Evolutionary conservation across 2,113 vertebrate species (phyloP).

Genomic region (Myanophis thanlyinensis): DNA sequence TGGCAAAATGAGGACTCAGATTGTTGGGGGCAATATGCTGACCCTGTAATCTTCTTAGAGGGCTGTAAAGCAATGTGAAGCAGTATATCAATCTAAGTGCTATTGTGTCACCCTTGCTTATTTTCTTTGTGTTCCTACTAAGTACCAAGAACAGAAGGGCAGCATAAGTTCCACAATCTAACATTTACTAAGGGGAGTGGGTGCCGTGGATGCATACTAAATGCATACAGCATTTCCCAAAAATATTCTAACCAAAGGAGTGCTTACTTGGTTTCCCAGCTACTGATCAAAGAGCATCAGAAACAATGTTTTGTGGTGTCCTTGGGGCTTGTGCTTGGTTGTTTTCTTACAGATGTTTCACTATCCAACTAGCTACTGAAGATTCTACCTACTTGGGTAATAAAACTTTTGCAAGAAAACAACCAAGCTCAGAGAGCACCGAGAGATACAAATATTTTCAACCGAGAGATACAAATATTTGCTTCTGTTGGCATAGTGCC

Average conservation of each 20-base stretch:
- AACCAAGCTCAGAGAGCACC: neutral
- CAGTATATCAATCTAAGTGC: no score
- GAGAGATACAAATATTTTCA: neutral
- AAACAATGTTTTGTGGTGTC: neutral
- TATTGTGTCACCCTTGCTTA: neutral
- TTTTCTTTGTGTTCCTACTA: neutral
- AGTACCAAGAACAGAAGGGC: neutral
- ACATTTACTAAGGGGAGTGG: neutral
- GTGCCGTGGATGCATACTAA: neutral
- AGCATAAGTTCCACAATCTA: neutral
- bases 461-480: neutral
- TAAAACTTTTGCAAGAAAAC: neutral
- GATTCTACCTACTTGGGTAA: neutral
- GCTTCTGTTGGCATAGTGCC: neutral
- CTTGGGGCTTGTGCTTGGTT: neutral
- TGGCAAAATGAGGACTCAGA: no score
- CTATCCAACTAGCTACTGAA: neutral
- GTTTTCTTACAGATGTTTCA: neutral
- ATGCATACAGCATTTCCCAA: neutral
- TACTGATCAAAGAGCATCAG: neutral
- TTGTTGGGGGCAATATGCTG: no score
- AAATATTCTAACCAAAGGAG: neutral
- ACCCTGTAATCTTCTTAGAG: no score
- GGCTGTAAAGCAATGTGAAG: no score
- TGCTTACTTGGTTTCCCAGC: neutral